Conservation (phyloP, 2,797 vertebrate genomes). For the Xenentodon cancila region DNA sequence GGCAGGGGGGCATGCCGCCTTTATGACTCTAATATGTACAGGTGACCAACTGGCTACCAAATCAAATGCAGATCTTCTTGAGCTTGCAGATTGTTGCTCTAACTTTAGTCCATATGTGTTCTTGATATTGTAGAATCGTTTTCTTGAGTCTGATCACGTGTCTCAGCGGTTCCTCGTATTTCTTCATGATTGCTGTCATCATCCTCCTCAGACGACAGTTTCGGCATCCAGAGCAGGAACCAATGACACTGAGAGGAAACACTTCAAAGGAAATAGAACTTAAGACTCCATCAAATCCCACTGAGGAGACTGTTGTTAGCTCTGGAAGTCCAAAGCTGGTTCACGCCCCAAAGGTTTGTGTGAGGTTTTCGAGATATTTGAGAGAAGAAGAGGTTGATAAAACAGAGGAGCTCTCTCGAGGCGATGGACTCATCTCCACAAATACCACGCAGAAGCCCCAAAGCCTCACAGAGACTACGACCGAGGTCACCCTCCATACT, state of each 20-base stretch:
- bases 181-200: slow-evolving; percentile 79
- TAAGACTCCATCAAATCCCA: slow-evolving; percentile 2
- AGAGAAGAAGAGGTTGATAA: slow-evolving; percentile 12
- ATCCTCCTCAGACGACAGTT: slow-evolving; percentile 76
- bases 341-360: slow-evolving; percentile 11
- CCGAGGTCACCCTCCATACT: slow-evolving; percentile 12
- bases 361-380: not conserved
- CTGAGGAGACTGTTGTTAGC: not conserved
- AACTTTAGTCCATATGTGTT: not conserved
- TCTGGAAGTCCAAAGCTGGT: slow-evolving; percentile 1
- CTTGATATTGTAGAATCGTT: slow-evolving; percentile 65
- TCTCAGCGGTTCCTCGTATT: slow-evolving; percentile 77
- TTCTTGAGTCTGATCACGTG: slow-evolving; percentile 77
- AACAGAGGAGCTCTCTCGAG: not conserved
- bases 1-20: slow-evolving; percentile 87
- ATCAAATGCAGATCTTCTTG: not conserved
- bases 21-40: slow-evolving; percentile 84
- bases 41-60: slow-evolving; percentile 61
- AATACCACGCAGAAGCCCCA: slow-evolving; percentile 3
- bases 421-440: not conserved
- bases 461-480: slow-evolving; percentile 22
- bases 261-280: slow-evolving; percentile 56
- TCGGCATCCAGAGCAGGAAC: slow-evolving; percentile 39
- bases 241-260: slow-evolving; percentile 3
- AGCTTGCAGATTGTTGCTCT: not conserved